Evolutionary conservation across 2,888 invertebrate species (phyloP), one percentile per base, ranked within the genome.

Genomic region (Hyposoter dolosus): DNA sequence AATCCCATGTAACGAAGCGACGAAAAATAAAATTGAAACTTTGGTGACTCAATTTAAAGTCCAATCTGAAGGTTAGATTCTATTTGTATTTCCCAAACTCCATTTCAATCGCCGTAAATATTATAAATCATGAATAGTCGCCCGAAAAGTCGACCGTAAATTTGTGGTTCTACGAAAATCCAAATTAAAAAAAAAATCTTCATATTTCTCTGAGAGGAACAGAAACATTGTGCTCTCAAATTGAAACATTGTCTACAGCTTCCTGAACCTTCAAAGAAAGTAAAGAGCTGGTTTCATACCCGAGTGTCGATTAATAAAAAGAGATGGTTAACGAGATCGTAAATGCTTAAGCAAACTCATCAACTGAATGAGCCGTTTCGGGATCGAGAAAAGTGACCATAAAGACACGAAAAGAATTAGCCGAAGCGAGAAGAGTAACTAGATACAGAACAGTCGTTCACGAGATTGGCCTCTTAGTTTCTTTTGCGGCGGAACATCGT

Each of bases 311-410:
- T 89, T 90, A 91, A 91, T 91, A 90, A 92, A 92, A 90, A 87
- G 87, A 74, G 60, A 88, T 88, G 88, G 88, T 91, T 90, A 91
- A 90, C 90, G 89, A 84, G 89, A 91, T 87, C 90, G 90, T 91
- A 91, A 92, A 90, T 92, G 78, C 43, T 43, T 77, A 35, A 69
- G 47, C 35, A 81, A 84, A 77, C 56, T 81, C 72, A 35, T 19
- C 66, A 47, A 82, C 43, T 43, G 69, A 47, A 28, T 77, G 75
- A 63, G 43, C 43, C 40, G 28, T 56, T 10, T 65, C 9, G 43
- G 19, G 69, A 53, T 78, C 23, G 78, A 74, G 69, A 76, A 75
- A 74, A 75, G 63, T 75, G 65, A 75, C 45, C 50, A 40, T 43
- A 68, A 83, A 74, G 72, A 74, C 43, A 63, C 23, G 32, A 50